Base-by-base conservation (phyloP, 2,797 vertebrate genomes). In the Aeoliscus strigatus region DNA sequence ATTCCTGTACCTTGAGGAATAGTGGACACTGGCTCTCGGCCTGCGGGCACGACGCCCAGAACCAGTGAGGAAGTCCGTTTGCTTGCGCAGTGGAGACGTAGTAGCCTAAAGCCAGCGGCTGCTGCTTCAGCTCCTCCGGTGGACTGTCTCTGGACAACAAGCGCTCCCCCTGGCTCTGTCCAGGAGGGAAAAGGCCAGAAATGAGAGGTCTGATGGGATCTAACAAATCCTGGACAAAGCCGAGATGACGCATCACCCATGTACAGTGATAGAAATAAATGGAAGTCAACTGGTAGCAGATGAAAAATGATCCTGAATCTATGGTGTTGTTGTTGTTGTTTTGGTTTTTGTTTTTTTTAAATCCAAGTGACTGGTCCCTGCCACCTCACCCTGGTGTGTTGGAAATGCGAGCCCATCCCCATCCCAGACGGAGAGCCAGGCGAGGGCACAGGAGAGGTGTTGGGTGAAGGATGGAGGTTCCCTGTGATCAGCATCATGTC, bases 21-120 rank as follows among this genome's bases (percentile, higher is more conserved):
- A 98, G 93, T 8, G 96, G 96, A 68, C 95, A 97, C 81, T 98
- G 96, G 76, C 90, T 93, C 83, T 96, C 94, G 2, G 96, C 96
- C 76, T 97, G 94, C 3, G 96, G 95, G 74, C 93, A 96, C 0
- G 95, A 95, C 1, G 94, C 93, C 96, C 96, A 98, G 85, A 98
- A 98, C 94, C 94, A 98, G 78, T 94, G 93, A 0, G 96, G 96
- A 14, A 98, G 92, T 66, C 94, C 92, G 39, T 91, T 92, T 1
- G 95, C 92, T 82, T 91, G 93, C 77, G 96, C 96, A 26, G 96
- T 98, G 24, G 96, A 98, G 16, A 98, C 93, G 0, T 97, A 97
- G 70, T 98, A 98, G 3, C 96, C 96, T 18, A 98, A 87, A 63
- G 96, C 96, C 59, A 98, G 87, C 0, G 96, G 96, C 67, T 98